A percentile compares a stretch with the other conserved stretches of the same genome.
Evolutionary conservation across 2,797 vertebrate genomes (phyloP).

Genomic region (Halcyon smyrnensis): DNA sequence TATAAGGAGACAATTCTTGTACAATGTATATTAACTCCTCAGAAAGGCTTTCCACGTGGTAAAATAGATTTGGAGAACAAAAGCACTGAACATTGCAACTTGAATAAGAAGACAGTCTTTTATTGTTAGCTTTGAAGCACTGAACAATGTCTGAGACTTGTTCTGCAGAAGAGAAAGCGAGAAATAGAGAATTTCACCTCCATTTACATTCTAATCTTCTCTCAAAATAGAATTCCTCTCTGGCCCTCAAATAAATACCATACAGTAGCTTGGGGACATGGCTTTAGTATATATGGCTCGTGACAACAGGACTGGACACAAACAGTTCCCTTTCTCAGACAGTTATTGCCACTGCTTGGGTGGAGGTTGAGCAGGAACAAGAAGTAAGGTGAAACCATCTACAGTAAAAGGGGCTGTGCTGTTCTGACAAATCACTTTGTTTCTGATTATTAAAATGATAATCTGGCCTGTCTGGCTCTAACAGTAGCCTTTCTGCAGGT

Average conservation of each 20-base stretch:
- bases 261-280: conserved; percentile 22
- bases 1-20: conserved; percentile 13
- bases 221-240: conserved; percentile 57
- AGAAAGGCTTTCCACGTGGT: conserved; percentile 48
- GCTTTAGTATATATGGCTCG: conserved; percentile 44
- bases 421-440: neutral
- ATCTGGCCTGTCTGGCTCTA: neutral
- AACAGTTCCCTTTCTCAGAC: neutral
- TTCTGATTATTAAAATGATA: conserved; percentile 35
- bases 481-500: neutral
- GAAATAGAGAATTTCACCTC: conserved; percentile 34
- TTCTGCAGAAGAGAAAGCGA: conserved; percentile 45
- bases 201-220: conserved; percentile 71
- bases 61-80: conserved; percentile 70
- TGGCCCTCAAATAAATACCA: neutral
- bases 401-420: neutral
- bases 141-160: conserved; percentile 34
- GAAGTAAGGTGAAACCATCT: neutral
- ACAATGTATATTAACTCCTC: conserved; percentile 56
- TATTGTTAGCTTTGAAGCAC: conserved; percentile 49
- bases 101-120: conserved; percentile 43
- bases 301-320: neutral
- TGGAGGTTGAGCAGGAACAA: neutral
- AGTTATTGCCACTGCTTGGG: neutral
- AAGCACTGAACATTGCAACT: conserved; percentile 22